These are phyloP conservation scores for Patagioenas fasciata DNA, from an alignment of 2,113 vertebrate genomes.

Conservation along the genomic window DNA sequence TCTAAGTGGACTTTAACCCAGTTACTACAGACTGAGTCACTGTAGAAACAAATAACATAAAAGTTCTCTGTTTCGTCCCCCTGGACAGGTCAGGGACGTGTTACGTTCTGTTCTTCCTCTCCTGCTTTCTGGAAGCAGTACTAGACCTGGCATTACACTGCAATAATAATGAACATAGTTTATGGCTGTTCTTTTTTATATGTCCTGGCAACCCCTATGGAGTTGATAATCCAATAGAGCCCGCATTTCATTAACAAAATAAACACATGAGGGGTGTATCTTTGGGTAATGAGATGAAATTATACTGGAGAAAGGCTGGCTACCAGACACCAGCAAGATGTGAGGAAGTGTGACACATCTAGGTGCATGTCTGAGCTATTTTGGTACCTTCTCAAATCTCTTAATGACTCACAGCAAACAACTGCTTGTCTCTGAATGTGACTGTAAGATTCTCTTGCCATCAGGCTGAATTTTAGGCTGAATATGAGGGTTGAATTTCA, in stretches of 20 bases:
- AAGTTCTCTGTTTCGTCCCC: constrained; percentile 73
- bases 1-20: constrained; percentile 83
- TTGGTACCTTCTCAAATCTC: not conserved
- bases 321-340: not conserved
- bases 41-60: constrained; percentile 82
- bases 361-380: constrained; percentile 10
- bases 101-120: constrained; percentile 48
- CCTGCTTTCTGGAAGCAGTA: constrained; percentile 15
- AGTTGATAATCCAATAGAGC: constrained; percentile 26
- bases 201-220: constrained; percentile 20
- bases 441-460: not conserved
- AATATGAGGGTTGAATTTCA: not conserved
- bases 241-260: constrained; percentile 45
- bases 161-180: constrained; percentile 40
- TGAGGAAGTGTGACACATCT: not conserved
- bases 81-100: constrained; percentile 69
- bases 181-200: constrained; percentile 42
- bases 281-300: constrained; percentile 16
- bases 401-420: constrained; percentile 9
- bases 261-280: not conserved
- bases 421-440: not conserved
- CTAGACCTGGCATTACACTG: constrained; percentile 2
- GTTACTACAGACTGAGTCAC: constrained; percentile 82
- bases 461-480: not conserved
- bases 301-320: not conserved